These are phyloP conservation scores for Sympetrum striolatum DNA, from an alignment of 2,888 invertebrate genomes.

Conservation along the genomic window DNA sequence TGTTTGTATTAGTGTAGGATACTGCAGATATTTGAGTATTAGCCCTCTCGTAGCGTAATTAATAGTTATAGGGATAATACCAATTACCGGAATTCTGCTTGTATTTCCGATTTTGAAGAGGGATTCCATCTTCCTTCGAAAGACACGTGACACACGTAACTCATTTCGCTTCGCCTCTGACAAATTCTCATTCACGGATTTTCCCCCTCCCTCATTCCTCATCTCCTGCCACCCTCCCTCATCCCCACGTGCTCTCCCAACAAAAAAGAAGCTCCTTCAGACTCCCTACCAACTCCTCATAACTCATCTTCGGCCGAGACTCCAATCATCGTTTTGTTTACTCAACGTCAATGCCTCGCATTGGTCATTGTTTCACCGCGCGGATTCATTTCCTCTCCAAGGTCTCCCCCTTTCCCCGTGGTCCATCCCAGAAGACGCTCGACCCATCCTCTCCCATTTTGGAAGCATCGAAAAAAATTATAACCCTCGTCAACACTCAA, in stretches of 20 bases:
- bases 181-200: not conserved
- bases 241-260: not conserved
- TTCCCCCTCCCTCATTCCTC: not conserved
- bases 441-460: not conserved
- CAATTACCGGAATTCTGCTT: too few relatives aligned
- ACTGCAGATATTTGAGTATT: too few relatives aligned
- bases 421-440: not conserved
- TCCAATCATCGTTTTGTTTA: conserved; percentile 33
- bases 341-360: not conserved
- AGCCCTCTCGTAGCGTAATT: not conserved
- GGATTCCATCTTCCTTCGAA: not conserved
- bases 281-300: not conserved
- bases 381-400: conserved; percentile 14
- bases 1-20: too few relatives aligned
- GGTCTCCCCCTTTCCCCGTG: not conserved
- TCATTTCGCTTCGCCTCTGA: not conserved
- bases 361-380: conserved; percentile 12
- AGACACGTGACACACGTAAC: not conserved
- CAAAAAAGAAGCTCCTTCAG: not conserved
- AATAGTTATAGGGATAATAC: too few relatives aligned
- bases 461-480: not conserved
- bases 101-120: not conserved
- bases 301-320: conserved; percentile 9
- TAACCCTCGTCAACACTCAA: conserved; percentile 8
- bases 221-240: not conserved